Evolutionary conservation across 2,888 invertebrate genomes (phyloP).

Genomic region (Salpingus planirostris): DNA sequence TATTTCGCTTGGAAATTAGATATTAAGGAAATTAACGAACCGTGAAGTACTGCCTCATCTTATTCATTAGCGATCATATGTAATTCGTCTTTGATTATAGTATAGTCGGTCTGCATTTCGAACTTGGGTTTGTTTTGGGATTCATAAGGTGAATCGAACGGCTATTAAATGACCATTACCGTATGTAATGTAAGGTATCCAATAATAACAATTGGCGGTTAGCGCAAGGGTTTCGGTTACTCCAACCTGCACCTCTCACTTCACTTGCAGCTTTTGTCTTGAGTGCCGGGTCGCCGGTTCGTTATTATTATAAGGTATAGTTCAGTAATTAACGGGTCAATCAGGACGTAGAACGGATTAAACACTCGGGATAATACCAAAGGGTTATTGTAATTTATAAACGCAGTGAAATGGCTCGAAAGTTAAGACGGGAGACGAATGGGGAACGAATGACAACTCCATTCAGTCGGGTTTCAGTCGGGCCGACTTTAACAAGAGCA

Average conservation of each 20-base stretch:
- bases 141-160: too few species aligned
- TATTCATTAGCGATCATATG: too few species aligned
- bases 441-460: slow-evolving; percentile 21
- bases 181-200: neutral
- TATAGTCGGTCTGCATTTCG: too few species aligned
- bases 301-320: neutral
- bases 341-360: slow-evolving; percentile 5
- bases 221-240: too few species aligned
- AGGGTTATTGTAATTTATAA: slow-evolving; percentile 18
- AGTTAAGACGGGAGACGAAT: slow-evolving; percentile 18
- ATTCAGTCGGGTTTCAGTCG: slow-evolving; percentile 21
- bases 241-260: too few species aligned
- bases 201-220: too few species aligned
- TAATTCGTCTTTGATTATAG: too few species aligned
- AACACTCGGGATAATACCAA: slow-evolving; percentile 9
- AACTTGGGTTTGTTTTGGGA: too few species aligned
- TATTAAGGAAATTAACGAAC: slow-evolving; percentile 8
- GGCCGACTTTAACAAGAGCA: slow-evolving; percentile 16
- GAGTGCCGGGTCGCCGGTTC: neutral
- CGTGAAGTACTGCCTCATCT: slow-evolving; percentile 7
- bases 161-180: neutral
- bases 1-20: too few species aligned
- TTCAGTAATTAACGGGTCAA: slow-evolving; percentile 3
- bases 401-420: slow-evolving; percentile 18
- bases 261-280: too few species aligned